phyloP scores from a whole-genome alignment of 2,113 vertebrate genomes.

The Rhagologus leucostigma region DNA sequence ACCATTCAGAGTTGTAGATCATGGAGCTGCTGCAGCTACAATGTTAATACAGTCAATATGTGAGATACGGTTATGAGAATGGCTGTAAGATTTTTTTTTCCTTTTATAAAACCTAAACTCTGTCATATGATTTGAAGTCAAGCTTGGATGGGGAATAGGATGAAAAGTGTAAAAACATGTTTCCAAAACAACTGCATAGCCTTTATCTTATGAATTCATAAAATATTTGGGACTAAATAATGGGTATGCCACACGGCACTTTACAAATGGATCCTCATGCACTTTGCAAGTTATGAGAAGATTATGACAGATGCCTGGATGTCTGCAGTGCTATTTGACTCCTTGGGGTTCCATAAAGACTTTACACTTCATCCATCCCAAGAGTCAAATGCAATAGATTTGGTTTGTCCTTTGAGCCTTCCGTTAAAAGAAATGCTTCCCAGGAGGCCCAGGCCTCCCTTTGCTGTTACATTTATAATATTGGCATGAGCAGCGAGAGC shows the following conservation, averaged over 20 bases:
- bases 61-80: neutral
- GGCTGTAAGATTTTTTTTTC: neutral
- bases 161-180: neutral
- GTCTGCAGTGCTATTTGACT: neutral
- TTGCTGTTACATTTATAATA: neutral
- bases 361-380: neutral
- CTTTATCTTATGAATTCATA: neutral
- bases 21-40: neutral
- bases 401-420: neutral
- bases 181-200: neutral
- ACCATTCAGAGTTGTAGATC: neutral
- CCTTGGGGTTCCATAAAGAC: neutral
- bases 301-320: neutral
- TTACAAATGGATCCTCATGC: neutral
- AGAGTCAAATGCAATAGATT: neutral
- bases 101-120: neutral
- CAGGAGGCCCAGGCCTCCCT: neutral
- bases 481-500: neutral
- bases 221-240: neutral
- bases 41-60: neutral
- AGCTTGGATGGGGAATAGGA: neutral
- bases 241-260: neutral
- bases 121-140: neutral
- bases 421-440: neutral
- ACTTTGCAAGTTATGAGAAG: neutral